Evolutionary conservation across 1,140 invertebrate species (phyloP), one percentile per base, ranked within the genome.

Genomic region (Neodiprion virginianus): DNA sequence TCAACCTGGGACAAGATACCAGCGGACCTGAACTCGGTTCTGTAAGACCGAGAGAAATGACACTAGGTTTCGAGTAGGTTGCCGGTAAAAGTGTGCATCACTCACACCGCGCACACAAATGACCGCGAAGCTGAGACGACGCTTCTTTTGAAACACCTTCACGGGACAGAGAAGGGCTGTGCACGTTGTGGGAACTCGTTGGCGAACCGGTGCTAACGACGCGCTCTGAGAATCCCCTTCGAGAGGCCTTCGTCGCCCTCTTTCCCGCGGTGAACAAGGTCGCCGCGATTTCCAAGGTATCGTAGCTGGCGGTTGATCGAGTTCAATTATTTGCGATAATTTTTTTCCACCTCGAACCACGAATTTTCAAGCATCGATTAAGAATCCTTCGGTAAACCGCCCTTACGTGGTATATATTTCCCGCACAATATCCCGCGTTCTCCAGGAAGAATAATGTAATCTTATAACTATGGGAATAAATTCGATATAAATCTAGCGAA

Each of bases 171-270:
- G 53, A 17, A 61, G 53, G 53, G 53, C 53, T 61, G 53, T 40
- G n/a, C 53, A 17, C 53, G 53, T 61, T 61, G 53, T 61, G 53
- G 53, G 53, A 61, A 61, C 53, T 61, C 53, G 53, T 61, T 61
- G 53, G 53, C 53, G 53, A 61, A 14, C 11, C 53, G 11, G n/a
- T 61, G 53, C 53, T 61, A 61, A 61, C 53, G 53, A 61, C 8
- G n/a, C 53, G 4, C 53, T 61, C 53, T 61, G 53, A 61, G 53
- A 61, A 61, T 17, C 28, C 53, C 53, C 53, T 12, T 61, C 53
- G n/a, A 61, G 53, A 17, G 53, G n/a, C 53, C 53, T 12, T 40
- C 28, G 8, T 5, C 53, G 53, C 53, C 53, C 53, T 61, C 53
- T 61, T 61, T 61, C 53, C 53, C 53, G 53, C 53, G 53, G 53